Conservation (phyloP, 2,113 vertebrate species). For the Laterallus jamaicensis region DNA sequence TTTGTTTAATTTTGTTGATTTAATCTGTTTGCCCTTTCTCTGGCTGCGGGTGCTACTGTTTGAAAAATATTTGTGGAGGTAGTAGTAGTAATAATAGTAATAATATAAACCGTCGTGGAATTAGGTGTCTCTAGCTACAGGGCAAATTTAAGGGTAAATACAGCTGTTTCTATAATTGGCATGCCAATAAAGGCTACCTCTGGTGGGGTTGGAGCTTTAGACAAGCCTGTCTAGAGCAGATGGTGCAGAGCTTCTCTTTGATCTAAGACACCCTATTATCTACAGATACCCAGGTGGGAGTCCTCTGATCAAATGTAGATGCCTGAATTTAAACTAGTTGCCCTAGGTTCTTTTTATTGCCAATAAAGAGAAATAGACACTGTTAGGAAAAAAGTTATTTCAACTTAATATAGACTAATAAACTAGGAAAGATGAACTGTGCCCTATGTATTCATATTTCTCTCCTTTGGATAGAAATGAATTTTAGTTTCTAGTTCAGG, state of each 20-base stretch:
- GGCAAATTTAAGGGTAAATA: slow-evolving; percentile 31
- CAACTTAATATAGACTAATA: slow-evolving; percentile 9
- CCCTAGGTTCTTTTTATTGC: slow-evolving; percentile 25
- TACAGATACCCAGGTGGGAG: slow-evolving; percentile 41
- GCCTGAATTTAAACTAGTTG: slow-evolving; percentile 50
- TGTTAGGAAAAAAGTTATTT: slow-evolving; percentile 31
- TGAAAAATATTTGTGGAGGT: not conserved
- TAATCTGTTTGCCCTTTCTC: not conserved
- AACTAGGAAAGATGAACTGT: slow-evolving; percentile 27
- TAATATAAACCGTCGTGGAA: not conserved
- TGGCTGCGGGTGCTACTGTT: not conserved
- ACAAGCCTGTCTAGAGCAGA: slow-evolving; percentile 28
- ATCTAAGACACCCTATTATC: slow-evolving; percentile 47
- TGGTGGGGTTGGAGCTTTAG: not conserved
- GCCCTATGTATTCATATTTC: not conserved
- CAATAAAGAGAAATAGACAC: not conserved
- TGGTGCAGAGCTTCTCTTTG: slow-evolving; percentile 19
- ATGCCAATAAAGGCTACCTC: not conserved
- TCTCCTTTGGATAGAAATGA: not conserved
- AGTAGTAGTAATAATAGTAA: not conserved
- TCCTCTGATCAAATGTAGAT: slow-evolving; percentile 41
- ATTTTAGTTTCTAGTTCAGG: not conserved
- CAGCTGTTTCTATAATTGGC: slow-evolving; percentile 21
- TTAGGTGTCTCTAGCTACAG: not conserved
- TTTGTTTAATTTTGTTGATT: not conserved